Conservation (phyloP, 2,113 vertebrate species). For the human (Homo sapiens) region GRCh38 chr5:11091001-11091500, state of each 20-base stretch:
- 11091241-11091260: not conserved
- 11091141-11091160: too few species aligned
- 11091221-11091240: not conserved
- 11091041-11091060: not conserved
- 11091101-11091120: not conserved
- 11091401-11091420: not conserved
- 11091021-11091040: not conserved
- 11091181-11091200: not conserved
- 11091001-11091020: not conserved
- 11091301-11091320: not conserved
- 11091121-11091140: not conserved
- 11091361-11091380: not conserved
- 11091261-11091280: not conserved
- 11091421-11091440: constrained; percentile 1
- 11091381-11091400: not conserved
- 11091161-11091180: not conserved
- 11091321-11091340: not conserved
- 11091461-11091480: not conserved
- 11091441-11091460: not conserved
- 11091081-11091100: not conserved
- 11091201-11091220: not conserved
- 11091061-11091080: not conserved
- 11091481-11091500: not conserved
- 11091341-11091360: not conserved
- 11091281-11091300: not conserved